Evolutionary conservation across 2,888 invertebrate genomes (phyloP).

Genomic region (Serripes groenlandicus): DNA sequence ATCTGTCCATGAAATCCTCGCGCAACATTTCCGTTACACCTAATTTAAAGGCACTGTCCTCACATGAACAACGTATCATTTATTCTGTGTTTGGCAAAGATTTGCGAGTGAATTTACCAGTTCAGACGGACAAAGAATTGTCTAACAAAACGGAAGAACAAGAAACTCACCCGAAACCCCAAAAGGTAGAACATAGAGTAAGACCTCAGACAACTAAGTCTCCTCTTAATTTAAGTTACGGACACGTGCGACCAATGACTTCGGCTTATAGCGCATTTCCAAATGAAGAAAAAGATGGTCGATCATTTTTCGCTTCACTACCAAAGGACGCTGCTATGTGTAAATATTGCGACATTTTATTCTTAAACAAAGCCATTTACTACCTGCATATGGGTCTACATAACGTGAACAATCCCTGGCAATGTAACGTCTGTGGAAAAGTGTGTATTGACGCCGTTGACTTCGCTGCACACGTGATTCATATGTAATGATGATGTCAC

Average conservation of each 20-base stretch:
- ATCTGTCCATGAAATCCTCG: constrained; percentile 3
- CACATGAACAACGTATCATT: constrained; percentile 60
- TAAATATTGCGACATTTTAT: constrained; percentile 94
- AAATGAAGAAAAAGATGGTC: constrained; percentile 36
- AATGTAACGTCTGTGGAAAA: constrained; percentile 99
- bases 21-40: constrained; percentile 16
- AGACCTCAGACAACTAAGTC: constrained; percentile 1
- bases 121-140: not conserved
- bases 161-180: not conserved
- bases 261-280: constrained; percentile 5
- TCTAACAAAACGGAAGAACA: not conserved
- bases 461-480: constrained; percentile 90
- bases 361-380: constrained; percentile 98
- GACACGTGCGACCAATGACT: not conserved
- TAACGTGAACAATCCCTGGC: constrained; percentile 98
- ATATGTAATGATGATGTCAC: constrained; percentile 59
- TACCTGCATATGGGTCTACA: constrained; percentile 99
- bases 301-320: not conserved
- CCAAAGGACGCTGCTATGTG: constrained; percentile 69
- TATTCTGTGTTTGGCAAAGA: constrained; percentile 64
- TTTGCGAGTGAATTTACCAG: constrained; percentile 29
- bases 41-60: constrained; percentile 49
- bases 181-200: constrained; percentile 1
- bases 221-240: constrained; percentile 11
- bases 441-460: constrained; percentile 98